A percentile compares a stretch with the other conserved stretches of the same genome.
Conservation (phyloP, 1,140 invertebrate genomes). For the Euwallacea similis region DNA sequence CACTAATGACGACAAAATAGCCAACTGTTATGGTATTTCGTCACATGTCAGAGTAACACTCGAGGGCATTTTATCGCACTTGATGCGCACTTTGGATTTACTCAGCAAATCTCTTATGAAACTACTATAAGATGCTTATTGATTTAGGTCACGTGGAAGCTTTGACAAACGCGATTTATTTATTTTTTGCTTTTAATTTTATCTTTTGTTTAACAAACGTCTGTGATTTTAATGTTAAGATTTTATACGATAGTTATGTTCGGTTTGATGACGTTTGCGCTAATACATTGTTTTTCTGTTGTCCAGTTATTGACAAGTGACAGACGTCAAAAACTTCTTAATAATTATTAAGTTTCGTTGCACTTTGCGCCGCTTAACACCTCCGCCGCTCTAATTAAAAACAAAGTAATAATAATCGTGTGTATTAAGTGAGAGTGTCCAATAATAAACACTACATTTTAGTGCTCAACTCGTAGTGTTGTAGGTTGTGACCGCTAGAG, state of each 20-base stretch:
- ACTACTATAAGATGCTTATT: not conserved
- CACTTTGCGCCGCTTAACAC: too few species aligned
- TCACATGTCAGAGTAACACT: too few species aligned
- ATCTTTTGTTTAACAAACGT: conserved; percentile 25
- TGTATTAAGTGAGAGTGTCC: not conserved
- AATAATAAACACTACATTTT: conserved; percentile 1
- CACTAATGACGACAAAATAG: too few species aligned
- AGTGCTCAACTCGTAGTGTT: conserved; percentile 21
- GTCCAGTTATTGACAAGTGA: not conserved
- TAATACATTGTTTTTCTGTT: not conserved
- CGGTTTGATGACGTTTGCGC: not conserved
- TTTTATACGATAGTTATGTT: not conserved
- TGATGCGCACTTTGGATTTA: not conserved
- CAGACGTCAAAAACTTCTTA: too few species aligned
- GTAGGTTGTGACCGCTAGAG: conserved; percentile 21
- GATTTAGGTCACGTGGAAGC: conserved; percentile 4
- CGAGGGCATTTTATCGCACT: not conserved
- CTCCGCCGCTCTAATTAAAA: too few species aligned
- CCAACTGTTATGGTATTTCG: too few species aligned
- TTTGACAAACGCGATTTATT: not conserved
- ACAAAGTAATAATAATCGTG: too few species aligned
- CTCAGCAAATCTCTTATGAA: conserved; percentile 1
- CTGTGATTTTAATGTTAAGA: conserved; percentile 39
- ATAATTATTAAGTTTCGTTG: too few species aligned
- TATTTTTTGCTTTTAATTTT: conserved; percentile 5